phyloP scores from a whole-genome alignment of 1,140 invertebrate genomes.

The Hylaeus volcanicus region DNA sequence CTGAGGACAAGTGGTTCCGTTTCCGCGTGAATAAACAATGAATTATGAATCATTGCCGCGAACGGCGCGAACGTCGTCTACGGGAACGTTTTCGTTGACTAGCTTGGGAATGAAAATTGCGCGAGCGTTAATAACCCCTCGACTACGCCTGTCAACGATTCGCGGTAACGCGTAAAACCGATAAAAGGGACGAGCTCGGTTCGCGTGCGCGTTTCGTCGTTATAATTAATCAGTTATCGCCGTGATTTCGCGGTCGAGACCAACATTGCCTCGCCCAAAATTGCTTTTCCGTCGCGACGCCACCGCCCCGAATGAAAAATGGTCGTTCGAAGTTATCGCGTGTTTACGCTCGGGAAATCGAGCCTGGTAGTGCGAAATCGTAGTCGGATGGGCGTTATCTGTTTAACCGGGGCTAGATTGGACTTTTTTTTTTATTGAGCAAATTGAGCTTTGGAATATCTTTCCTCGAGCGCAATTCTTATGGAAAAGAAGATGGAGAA shows the following conservation, averaged over 20 bases:
- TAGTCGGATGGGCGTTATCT: no score
- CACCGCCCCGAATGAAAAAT: background rate
- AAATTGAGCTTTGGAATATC: no score
- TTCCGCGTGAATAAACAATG: slow-evolving; percentile 14
- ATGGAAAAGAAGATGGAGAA: no score
- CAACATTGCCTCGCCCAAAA: background rate
- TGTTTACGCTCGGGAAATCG: no score
- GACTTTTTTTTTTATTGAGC: no score
- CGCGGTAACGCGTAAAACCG: background rate
- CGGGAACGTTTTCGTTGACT: slow-evolving; percentile 1
- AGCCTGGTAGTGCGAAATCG: no score
- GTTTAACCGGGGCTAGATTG: no score
- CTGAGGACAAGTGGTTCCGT: background rate
- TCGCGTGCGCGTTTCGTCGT: background rate
- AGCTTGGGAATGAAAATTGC: slow-evolving; percentile 6
- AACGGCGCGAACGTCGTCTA: background rate
- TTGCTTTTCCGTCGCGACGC: background rate
- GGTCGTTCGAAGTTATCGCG: background rate
- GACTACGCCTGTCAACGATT: no score
- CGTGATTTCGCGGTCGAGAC: slow-evolving; percentile 1
- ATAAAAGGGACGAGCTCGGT: background rate
- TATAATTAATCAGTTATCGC: slow-evolving; percentile 26
- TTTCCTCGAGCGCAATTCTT: no score
- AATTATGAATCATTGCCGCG: background rate
- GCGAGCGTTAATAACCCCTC: slow-evolving; percentile 21